phyloP scores from a whole-genome alignment of 23 tunicate species.

The Trididemnum nubilum region DNA sequence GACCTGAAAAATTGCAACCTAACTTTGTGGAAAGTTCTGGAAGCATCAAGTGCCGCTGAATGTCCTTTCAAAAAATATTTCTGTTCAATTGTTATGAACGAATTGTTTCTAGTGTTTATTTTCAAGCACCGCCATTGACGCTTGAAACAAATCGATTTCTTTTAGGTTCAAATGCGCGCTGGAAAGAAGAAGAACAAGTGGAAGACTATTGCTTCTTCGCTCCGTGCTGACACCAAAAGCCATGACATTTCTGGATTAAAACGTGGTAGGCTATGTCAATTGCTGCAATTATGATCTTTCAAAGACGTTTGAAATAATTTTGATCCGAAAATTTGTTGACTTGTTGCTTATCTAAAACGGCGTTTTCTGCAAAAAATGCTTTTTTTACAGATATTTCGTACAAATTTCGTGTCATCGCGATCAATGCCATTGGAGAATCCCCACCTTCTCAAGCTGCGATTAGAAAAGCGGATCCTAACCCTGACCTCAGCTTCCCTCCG shows the following conservation, averaged over 20 bases:
- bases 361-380: too few species aligned
- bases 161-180: conserved; percentile 20
- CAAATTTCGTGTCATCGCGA: conserved; percentile 44
- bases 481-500: not conserved
- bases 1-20: too few species aligned
- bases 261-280: conserved; percentile 27
- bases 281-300: not conserved
- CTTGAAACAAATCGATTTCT: conserved; percentile 2
- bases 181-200: not conserved
- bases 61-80: too few species aligned
- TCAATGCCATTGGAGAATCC: conserved; percentile 29
- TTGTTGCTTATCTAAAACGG: too few species aligned
- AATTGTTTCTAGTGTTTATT: too few species aligned
- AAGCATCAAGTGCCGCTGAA: too few species aligned
- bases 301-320: too few species aligned
- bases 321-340: too few species aligned
- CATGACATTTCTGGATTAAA: not conserved
- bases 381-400: conserved; percentile 26
- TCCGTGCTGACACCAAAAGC: conserved; percentile 1
- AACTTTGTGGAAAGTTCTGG: too few species aligned
- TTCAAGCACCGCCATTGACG: too few species aligned
- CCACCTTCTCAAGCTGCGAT: conserved; percentile 18
- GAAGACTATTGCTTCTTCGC: not conserved
- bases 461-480: not conserved
- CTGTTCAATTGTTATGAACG: too few species aligned